Base-by-base conservation (phyloP, 2,888 invertebrate species). In the Girardia tigrina region DNA sequence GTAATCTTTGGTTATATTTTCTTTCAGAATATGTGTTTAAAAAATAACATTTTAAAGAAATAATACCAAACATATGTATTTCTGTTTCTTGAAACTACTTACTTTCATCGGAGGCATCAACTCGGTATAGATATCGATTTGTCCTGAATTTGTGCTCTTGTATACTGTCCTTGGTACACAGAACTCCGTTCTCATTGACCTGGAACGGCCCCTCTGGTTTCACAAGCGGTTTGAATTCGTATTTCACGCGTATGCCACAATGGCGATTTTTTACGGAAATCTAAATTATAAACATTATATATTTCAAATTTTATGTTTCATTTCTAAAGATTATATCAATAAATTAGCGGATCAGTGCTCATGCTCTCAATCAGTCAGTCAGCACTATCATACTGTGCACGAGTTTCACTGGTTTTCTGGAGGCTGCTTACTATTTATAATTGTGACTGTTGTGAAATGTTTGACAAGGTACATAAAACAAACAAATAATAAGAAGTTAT, bases 201-300 rank as follows among this genome's bases (percentile, higher is more conserved):
- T 23, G 56, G 23, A 56, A 23, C n/a, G 23, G n/a, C 23, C n/a
- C 56, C 6, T 56, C 56, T 4, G 56, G n/a, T 56, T 56, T 56
- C 8, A 56, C 6, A 56, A 56, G 56, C 4, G 23, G 56, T 20
- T 56, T 23, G 23, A 20, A 56, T 20, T 23, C 23, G 56, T 56
- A 56, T n/a, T 56, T n/a, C n/a, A 56, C 2, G n/a, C n/a, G n/a
- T 23, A 56, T 56, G n/a, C 56, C 56, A 56, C 56, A 56, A 16
- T 56, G 56, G n/a, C n/a, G 56, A 56, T 56, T 56, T 56, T 56
- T 56, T 20, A 56, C 56, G 8, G 56, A n/a, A 56, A 56, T 56
- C 56, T 56, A n/a, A 56, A 36, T 36, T 12, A 12, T 16, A 36
- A 36, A n/a, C n/a, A n/a, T n/a, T n/a, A n/a, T n/a, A 36, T 36